These are phyloP conservation scores for Pasiphila rectangulata DNA, from an alignment of 2,888 invertebrate genomes.

Conservation along the genomic window DNA sequence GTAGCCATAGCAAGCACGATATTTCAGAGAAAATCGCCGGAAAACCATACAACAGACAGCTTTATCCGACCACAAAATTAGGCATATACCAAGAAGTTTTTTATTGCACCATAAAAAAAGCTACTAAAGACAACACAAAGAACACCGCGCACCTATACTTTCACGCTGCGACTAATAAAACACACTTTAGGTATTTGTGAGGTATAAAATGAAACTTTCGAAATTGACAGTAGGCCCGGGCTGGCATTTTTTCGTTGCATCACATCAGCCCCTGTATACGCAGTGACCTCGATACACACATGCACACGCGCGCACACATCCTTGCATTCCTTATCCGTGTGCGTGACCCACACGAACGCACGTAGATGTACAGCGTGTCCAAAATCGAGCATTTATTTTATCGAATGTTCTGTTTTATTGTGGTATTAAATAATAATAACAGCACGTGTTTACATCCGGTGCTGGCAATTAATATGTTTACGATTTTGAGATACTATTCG, in stretches of 20 bases:
- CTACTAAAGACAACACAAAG: constrained; percentile 10
- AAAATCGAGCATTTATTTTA: constrained; percentile 38
- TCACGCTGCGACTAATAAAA: constrained; percentile 34
- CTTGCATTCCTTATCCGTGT: constrained; percentile 36
- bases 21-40: background rate
- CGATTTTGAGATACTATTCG: constrained; percentile 33
- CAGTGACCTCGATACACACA: constrained; percentile 73
- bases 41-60: background rate
- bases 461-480: constrained; percentile 27
- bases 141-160: constrained; percentile 25
- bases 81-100: constrained; percentile 5
- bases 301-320: constrained; percentile 39
- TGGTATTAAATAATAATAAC: constrained; percentile 38
- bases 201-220: constrained; percentile 50
- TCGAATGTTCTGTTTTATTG: constrained; percentile 35
- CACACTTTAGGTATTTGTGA: constrained; percentile 30
- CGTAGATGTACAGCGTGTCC: constrained; percentile 52
- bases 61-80: constrained; percentile 4
- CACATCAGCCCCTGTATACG: constrained; percentile 43
- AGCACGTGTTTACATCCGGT: constrained; percentile 38
- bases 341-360: constrained; percentile 51
- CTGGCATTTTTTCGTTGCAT: constrained; percentile 55
- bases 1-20: background rate
- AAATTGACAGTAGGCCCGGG: constrained; percentile 38
- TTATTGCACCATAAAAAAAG: constrained; percentile 13